A percentile compares a stretch with the other conserved stretches of the same genome.
Evolutionary conservation across 37 sponge, comb jelly and placozoan genomes (phyloP).

Genomic region (Sycon ciliatum): DNA sequence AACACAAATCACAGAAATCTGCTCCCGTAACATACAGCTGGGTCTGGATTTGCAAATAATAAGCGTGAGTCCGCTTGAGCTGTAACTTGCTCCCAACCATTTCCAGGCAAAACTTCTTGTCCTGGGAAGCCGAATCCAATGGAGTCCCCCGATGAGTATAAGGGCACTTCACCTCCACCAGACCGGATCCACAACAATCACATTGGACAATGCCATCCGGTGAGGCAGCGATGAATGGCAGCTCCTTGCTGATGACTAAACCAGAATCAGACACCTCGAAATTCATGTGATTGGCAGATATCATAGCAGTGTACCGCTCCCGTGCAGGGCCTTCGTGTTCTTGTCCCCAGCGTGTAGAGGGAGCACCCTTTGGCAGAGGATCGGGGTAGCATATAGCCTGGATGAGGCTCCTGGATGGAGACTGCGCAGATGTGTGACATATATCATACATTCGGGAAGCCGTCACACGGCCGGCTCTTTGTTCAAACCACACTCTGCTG

Average conservation of each 20-base stretch:
- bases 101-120: conserved; percentile 17
- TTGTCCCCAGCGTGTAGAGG: conserved; percentile 42
- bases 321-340: conserved; percentile 35
- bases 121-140: conserved; percentile 10
- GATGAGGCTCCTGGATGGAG: conserved; percentile 38
- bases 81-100: background rate
- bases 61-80: conserved; percentile 12
- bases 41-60: conserved; percentile 44
- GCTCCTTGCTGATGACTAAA: conserved; percentile 15
- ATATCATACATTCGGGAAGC: conserved; percentile 32
- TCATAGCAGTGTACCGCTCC: background rate
- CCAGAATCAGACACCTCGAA: conserved; percentile 18
- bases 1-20: conserved; percentile 40
- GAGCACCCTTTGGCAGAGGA: too few relatives aligned
- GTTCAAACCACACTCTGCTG: conserved; percentile 40
- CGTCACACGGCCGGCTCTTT: conserved; percentile 47
- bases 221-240: conserved; percentile 40
- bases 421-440: conserved; percentile 17
- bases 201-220: conserved; percentile 38
- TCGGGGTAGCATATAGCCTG: conserved; percentile 40
- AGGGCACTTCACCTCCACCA: conserved; percentile 48
- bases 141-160: conserved; percentile 21
- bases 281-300: background rate
- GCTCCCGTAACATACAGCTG: conserved; percentile 32
- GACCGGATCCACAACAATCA: conserved; percentile 40